A percentile compares a stretch with the other conserved stretches of the same genome.
Conservation (phyloP, 1,140 invertebrate genomes). For the Asbolus verrucosus region DNA sequence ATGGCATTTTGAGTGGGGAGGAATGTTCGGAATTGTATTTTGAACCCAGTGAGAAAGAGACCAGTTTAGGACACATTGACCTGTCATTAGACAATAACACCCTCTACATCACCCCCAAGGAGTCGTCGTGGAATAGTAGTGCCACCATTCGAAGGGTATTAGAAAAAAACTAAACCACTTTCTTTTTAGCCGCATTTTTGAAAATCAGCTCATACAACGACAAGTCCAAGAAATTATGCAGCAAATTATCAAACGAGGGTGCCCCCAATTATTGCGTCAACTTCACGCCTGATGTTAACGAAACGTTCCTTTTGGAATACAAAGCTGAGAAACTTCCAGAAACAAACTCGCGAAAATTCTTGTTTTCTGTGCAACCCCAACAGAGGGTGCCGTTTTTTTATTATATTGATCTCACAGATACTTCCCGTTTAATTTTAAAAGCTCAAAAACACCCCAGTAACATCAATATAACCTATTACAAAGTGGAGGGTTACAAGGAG, state of each 20-base stretch:
- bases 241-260: neutral
- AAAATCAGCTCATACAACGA: neutral
- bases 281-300: slow-evolving; percentile 5
- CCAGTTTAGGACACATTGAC: neutral
- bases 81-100: neutral
- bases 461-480: slow-evolving; percentile 52
- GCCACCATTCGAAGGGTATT: neutral
- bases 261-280: neutral
- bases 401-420: slow-evolving; percentile 47
- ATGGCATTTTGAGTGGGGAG: neutral
- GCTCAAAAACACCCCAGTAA: slow-evolving; percentile 47
- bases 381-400: slow-evolving; percentile 32
- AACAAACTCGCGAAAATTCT: neutral
- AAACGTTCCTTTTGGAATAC: slow-evolving; percentile 19
- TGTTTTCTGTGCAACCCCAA: neutral
- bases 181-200: slow-evolving; percentile 1
- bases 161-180: no score
- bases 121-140: neutral
- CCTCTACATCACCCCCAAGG: neutral
- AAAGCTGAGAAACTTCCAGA: slow-evolving; percentile 22
- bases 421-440: slow-evolving; percentile 44
- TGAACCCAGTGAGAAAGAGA: slow-evolving; percentile 5
- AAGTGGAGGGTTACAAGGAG: slow-evolving; percentile 53
- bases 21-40: slow-evolving; percentile 10
- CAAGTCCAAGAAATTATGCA: neutral